These are phyloP conservation scores for Lepus oiostolus DNA, from an alignment of 2,797 vertebrate species.

Conservation along the genomic window DNA sequence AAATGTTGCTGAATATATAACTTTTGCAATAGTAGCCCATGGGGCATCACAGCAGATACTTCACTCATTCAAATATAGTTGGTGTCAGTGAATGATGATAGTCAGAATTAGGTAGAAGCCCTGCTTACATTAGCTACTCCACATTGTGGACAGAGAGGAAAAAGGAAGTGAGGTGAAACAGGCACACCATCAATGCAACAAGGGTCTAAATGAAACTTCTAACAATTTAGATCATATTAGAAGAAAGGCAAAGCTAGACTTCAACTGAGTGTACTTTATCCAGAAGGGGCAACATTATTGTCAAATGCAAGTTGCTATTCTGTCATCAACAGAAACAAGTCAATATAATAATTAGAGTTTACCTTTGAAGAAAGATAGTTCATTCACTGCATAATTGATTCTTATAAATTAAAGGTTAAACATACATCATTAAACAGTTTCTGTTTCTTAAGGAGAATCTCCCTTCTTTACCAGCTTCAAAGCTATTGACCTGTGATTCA, in stretches of 20 bases:
- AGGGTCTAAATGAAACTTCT: background rate
- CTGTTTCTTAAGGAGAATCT: background rate
- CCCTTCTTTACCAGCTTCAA: background rate
- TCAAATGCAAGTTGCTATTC: background rate
- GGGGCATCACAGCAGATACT: too few species aligned
- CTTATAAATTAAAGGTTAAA: background rate
- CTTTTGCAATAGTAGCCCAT: background rate
- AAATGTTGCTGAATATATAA: background rate
- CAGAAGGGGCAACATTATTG: background rate
- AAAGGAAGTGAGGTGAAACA: background rate
- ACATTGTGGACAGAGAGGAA: background rate
- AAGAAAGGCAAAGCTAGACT: background rate
- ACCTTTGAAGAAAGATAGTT: background rate
- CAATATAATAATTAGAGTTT: too few species aligned
- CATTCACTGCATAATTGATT: background rate
- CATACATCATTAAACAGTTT: background rate
- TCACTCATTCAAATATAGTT: background rate
- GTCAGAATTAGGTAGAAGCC: background rate
- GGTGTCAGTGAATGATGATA: background rate
- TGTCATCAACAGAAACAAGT: background rate
- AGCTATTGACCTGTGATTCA: background rate
- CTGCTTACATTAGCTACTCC: background rate
- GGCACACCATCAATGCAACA: background rate
- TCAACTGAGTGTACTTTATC: background rate
- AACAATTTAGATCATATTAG: background rate